These are phyloP conservation scores for Mystacides longicornis DNA, from an alignment of 2,888 invertebrate genomes.

Conservation along the genomic window DNA sequence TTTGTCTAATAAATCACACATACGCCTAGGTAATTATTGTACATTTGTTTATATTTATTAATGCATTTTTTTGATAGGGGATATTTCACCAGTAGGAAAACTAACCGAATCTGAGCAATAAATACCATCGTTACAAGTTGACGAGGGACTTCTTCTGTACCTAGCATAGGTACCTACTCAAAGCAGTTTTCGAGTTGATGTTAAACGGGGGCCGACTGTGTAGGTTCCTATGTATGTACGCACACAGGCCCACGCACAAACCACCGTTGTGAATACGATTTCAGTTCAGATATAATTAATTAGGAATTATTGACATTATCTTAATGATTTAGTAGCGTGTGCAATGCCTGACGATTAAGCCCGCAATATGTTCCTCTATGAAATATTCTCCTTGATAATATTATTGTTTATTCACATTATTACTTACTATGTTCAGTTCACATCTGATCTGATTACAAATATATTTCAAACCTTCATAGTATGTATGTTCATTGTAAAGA, in stretches of 20 bases:
- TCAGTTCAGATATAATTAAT: conserved; percentile 21
- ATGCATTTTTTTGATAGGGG: background rate
- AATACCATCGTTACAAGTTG: no score
- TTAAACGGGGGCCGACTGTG: background rate
- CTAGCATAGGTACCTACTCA: no score
- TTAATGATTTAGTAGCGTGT: conserved; percentile 20
- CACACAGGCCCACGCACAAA: conserved; percentile 19
- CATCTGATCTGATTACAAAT: no score
- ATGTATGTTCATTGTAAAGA: no score
- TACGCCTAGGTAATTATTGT: no score
- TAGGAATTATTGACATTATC: conserved; percentile 25
- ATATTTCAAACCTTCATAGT: no score
- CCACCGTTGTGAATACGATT: conserved; percentile 11
- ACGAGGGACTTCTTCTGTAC: no score
- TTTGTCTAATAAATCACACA: no score
- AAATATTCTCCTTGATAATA: conserved; percentile 3
- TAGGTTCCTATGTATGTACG: conserved; percentile 3
- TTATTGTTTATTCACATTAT: no score
- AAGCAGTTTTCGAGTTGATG: no score
- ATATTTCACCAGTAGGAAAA: background rate
- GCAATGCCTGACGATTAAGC: background rate
- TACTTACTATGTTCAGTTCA: no score
- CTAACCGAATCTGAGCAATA: background rate
- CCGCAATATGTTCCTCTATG: conserved; percentile 2
- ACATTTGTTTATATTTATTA: no score